Evolutionary conservation across 92 coral and sea anemone genomes (phyloP).

Genomic region (Porites lobata): DNA sequence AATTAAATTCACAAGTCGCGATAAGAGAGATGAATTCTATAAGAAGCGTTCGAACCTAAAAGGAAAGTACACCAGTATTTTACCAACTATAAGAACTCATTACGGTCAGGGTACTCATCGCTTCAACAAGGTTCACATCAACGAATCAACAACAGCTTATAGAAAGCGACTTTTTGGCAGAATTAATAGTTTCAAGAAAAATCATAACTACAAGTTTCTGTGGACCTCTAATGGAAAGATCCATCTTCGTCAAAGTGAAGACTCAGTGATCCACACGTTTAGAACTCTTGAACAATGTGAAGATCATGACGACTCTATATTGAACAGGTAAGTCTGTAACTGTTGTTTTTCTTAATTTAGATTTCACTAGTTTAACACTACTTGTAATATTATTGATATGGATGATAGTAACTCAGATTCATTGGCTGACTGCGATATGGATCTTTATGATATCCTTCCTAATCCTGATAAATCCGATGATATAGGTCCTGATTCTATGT

Average conservation of each 20-base stretch:
- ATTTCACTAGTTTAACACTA: too few relatives aligned
- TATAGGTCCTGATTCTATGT: neutral
- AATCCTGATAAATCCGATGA: slow-evolving; percentile 3
- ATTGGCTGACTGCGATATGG: neutral
- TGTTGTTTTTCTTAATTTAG: too few relatives aligned
- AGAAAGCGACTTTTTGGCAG: neutral
- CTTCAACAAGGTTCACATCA: neutral
- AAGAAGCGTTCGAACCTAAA: too few relatives aligned
- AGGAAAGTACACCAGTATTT: too few relatives aligned
- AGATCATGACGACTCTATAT: neutral
- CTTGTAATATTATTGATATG: too few relatives aligned
- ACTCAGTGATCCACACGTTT: too few relatives aligned
- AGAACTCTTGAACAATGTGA: neutral
- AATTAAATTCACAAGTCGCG: too few relatives aligned
- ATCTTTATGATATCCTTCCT: neutral
- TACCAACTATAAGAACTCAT: too few relatives aligned
- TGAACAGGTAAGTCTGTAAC: too few relatives aligned
- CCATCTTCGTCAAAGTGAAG: neutral
- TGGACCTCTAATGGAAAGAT: neutral
- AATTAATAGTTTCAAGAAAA: neutral
- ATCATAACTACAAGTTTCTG: neutral
- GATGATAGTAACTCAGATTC: too few relatives aligned
- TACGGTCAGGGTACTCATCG: too few relatives aligned
- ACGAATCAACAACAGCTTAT: neutral
- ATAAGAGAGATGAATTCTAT: too few relatives aligned